These are phyloP conservation scores for Silurus glanis DNA, from an alignment of 2,113 vertebrate species.

Conservation along the genomic window DNA sequence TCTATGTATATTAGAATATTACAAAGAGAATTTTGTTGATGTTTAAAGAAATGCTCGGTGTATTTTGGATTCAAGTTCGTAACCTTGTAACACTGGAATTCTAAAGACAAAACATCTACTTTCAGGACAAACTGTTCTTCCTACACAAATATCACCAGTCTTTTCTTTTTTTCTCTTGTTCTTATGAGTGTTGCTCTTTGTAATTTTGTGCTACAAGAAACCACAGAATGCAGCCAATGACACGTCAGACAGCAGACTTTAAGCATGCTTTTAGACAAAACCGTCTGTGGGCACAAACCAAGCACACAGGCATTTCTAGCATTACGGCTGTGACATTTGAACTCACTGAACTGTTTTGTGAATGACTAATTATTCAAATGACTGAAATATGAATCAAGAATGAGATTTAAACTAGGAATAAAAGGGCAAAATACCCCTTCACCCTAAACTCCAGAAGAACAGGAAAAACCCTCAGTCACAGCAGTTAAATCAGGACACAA, in stretches of 20 bases:
- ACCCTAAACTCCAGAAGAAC: no score
- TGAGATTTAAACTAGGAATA: neutral
- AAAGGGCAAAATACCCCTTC: neutral
- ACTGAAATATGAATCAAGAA: neutral
- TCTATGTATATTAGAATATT: neutral
- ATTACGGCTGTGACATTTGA: neutral
- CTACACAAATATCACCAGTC: neutral
- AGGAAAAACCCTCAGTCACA: neutral
- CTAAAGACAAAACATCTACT: neutral
- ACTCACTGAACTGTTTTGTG: neutral
- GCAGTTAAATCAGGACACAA: neutral
- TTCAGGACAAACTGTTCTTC: neutral
- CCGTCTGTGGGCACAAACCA: slow-evolving; percentile 5
- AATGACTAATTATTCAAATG: neutral
- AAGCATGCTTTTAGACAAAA: slow-evolving; percentile 14
- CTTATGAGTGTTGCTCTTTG: neutral
- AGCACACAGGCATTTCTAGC: neutral
- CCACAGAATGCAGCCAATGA: slow-evolving; percentile 7
- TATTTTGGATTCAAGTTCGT: neutral
- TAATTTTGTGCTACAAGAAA: slow-evolving; percentile 16
- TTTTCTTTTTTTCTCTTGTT: neutral
- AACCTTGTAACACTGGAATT: neutral
- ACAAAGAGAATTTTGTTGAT: neutral
- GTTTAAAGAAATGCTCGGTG: neutral
- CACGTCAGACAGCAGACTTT: slow-evolving; percentile 7